These are phyloP conservation scores for Ovis canadensis DNA, from an alignment of 2,113 vertebrate genomes.

Conservation along the genomic window DNA sequence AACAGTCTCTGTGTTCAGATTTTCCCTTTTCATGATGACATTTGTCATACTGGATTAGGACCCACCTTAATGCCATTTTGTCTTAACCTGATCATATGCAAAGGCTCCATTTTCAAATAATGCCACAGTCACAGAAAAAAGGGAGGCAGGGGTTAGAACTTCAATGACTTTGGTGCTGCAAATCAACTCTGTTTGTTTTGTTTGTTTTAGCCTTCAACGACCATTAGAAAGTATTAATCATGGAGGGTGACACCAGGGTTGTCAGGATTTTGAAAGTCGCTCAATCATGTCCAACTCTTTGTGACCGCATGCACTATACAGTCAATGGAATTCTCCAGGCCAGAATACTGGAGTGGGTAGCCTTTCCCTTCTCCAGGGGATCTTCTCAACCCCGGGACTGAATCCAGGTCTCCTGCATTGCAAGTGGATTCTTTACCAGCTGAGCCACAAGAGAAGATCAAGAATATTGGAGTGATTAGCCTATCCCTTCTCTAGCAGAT, in stretches of 20 bases:
- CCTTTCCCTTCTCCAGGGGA: not conserved
- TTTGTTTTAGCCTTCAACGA: not conserved
- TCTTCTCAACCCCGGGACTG: fast-evolving
- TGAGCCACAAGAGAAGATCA: not conserved
- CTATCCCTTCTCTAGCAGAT: not conserved
- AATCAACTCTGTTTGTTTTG: not conserved
- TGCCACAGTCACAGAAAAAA: not conserved
- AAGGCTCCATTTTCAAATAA: not conserved
- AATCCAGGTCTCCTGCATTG: not conserved
- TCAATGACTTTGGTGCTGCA: not conserved
- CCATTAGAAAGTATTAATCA: not conserved
- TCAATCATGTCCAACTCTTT: not conserved
- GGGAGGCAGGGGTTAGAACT: not conserved
- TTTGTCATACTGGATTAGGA: not conserved
- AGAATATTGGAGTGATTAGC: not conserved
- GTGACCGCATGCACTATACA: not conserved
- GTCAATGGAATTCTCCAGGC: not conserved
- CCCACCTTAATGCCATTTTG: not conserved
- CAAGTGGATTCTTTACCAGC: not conserved
- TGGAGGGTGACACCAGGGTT: not conserved
- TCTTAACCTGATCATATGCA: not conserved
- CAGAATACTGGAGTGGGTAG: not conserved
- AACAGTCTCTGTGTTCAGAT: not conserved
- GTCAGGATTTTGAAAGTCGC: not conserved
- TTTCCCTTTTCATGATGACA: not conserved